Evolutionary conservation across 2,113 vertebrate genomes (phyloP).

Genomic region (Zootoca vivipara): DNA sequence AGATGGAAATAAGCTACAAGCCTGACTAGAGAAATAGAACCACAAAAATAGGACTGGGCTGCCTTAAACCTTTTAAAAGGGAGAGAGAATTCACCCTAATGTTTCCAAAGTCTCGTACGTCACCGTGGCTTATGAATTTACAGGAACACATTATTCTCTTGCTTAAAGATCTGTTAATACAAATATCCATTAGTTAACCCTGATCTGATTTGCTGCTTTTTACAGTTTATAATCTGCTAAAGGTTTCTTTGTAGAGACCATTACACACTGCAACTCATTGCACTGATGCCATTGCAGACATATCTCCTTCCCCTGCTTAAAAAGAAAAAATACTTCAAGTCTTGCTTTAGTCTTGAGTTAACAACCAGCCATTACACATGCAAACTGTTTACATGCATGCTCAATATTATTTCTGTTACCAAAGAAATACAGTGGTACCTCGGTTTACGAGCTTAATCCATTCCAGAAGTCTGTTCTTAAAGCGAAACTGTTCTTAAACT

Average conservation of each 20-base stretch:
- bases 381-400: background rate
- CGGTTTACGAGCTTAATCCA: no score
- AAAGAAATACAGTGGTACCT: background rate
- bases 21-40: constrained; percentile 22
- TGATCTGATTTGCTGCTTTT: constrained; percentile 41
- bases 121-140: constrained; percentile 39
- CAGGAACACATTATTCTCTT: constrained; percentile 17
- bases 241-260: constrained; percentile 34
- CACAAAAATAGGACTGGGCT: constrained; percentile 55
- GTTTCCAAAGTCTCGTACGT: constrained; percentile 29
- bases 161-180: constrained; percentile 16
- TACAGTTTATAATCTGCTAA: constrained; percentile 50
- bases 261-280: constrained; percentile 45
- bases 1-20: constrained; percentile 66
- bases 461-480: no score
- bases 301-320: constrained; percentile 13
- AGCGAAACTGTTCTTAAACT: no score
- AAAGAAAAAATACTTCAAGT: background rate
- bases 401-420: background rate
- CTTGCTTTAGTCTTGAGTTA: background rate
- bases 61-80: constrained; percentile 55
- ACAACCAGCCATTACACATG: background rate
- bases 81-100: constrained; percentile 10
- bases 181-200: constrained; percentile 30
- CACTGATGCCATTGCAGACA: constrained; percentile 27